Conservation (phyloP, 2,888 invertebrate species). For the Acrocera orbiculus region DNA sequence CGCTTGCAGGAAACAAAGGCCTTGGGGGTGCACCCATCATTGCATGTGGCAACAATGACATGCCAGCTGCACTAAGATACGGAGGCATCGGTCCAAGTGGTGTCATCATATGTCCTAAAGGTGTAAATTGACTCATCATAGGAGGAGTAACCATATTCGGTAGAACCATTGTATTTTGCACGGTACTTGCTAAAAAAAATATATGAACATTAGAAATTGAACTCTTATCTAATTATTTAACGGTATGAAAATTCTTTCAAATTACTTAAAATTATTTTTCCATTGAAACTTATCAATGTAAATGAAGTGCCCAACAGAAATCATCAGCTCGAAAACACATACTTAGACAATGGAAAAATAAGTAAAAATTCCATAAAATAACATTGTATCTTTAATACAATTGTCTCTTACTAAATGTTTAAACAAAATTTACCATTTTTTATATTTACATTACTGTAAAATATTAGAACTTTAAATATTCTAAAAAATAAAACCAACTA, state of each 20-base stretch:
- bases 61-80: conserved; percentile 48
- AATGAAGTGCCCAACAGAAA: background rate
- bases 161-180: conserved; percentile 45
- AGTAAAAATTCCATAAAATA: too few species aligned
- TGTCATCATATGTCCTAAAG: conserved; percentile 45
- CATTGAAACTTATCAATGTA: background rate
- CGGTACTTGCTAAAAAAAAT: conserved; percentile 18
- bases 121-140: conserved; percentile 38
- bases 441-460: too few species aligned
- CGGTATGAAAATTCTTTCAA: too few species aligned
- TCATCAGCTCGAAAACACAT: too few species aligned
- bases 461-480: too few species aligned
- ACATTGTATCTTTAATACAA: too few species aligned
- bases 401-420: too few species aligned
- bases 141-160: conserved; percentile 40
- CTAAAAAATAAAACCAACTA: too few species aligned
- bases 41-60: conserved; percentile 38
- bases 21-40: conserved; percentile 45
- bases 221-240: too few species aligned
- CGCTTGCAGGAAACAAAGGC: conserved; percentile 69
- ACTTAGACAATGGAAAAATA: too few species aligned
- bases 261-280: too few species aligned
- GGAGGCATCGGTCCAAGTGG: conserved; percentile 54
- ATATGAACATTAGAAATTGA: background rate
- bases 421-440: background rate